Percentiles rank a stretch among this genome's conserved stretches.
Evolutionary conservation across 1,140 invertebrate species (phyloP).

Genomic region (Temnothorax curvispinosus): DNA sequence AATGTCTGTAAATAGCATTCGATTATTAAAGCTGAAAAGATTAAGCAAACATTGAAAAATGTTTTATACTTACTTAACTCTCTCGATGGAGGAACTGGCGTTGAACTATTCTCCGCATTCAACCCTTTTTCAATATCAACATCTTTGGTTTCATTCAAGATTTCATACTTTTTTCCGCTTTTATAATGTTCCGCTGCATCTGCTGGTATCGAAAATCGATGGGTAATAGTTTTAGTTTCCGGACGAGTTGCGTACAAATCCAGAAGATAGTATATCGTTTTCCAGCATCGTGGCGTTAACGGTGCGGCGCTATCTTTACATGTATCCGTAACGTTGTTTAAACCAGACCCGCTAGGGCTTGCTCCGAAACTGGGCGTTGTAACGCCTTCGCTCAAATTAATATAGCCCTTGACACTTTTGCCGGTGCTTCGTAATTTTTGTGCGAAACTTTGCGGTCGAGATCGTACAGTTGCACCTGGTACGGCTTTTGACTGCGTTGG

Average conservation of each 20-base stretch:
- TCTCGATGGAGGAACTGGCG: slow-evolving; percentile 85
- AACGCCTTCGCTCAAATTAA: slow-evolving; percentile 89
- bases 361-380: slow-evolving; percentile 90
- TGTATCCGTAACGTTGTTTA: slow-evolving; percentile 87
- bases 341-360: slow-evolving; percentile 87
- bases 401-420: slow-evolving; percentile 93
- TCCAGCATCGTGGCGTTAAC: slow-evolving; percentile 94
- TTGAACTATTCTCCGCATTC: slow-evolving; percentile 82
- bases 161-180: slow-evolving; percentile 78
- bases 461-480: slow-evolving; percentile 88
- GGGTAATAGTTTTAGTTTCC: slow-evolving; percentile 95
- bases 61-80: slow-evolving; percentile 78
- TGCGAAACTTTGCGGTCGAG: slow-evolving; percentile 94
- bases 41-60: slow-evolving; percentile 31
- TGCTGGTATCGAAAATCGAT: slow-evolving; percentile 85
- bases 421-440: slow-evolving; percentile 94
- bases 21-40: neutral
- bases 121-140: slow-evolving; percentile 84
- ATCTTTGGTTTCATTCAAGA: slow-evolving; percentile 80
- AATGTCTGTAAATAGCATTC: slow-evolving; percentile 75
- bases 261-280: slow-evolving; percentile 96
- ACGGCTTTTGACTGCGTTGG: slow-evolving; percentile 84
- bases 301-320: slow-evolving; percentile 82
- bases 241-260: slow-evolving; percentile 97
- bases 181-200: slow-evolving; percentile 82